A percentile compares a stretch with the other conserved stretches of the same genome.
These are phyloP conservation scores for Actinia equina DNA, from an alignment of 64 coral and sea anemone genomes.

Conservation along the genomic window DNA sequence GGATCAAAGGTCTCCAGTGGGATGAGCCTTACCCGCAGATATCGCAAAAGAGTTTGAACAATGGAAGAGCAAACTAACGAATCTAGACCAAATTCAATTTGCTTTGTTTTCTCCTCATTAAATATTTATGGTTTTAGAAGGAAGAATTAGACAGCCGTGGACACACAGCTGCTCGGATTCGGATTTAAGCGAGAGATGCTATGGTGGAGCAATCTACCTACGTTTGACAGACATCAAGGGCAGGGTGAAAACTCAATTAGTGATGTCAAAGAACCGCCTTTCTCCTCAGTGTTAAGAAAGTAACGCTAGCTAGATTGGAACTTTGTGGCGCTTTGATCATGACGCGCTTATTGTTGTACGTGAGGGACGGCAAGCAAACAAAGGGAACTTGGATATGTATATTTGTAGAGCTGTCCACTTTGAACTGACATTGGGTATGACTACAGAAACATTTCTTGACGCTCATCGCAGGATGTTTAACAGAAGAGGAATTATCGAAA, in stretches of 20 bases:
- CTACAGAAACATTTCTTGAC: background rate
- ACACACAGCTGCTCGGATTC: background rate
- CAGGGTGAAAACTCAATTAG: background rate
- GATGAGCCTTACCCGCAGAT: conserved; percentile 1
- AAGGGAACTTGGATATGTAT: conserved; percentile 36
- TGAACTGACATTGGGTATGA: background rate
- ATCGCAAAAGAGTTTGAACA: background rate
- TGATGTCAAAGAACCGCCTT: conserved; percentile 33
- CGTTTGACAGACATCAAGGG: background rate
- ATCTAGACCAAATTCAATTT: background rate
- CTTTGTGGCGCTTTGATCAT: conserved; percentile 24
- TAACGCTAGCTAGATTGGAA: conserved; percentile 30
- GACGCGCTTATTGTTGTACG: background rate
- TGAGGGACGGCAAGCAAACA: background rate
- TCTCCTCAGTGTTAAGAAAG: conserved; percentile 21
- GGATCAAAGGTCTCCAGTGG: conserved; percentile 14
- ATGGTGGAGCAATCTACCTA: conserved; percentile 23
- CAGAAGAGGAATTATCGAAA: background rate
- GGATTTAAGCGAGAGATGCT: background rate
- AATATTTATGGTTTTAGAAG: background rate
- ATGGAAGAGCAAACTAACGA: background rate
- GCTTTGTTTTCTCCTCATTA: too few relatives aligned
- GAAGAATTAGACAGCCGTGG: background rate
- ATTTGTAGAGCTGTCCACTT: conserved; percentile 20
- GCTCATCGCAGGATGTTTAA: background rate